These are phyloP conservation scores for Spondyliosoma cantharus DNA, from an alignment of 2,797 vertebrate species.

Conservation along the genomic window DNA sequence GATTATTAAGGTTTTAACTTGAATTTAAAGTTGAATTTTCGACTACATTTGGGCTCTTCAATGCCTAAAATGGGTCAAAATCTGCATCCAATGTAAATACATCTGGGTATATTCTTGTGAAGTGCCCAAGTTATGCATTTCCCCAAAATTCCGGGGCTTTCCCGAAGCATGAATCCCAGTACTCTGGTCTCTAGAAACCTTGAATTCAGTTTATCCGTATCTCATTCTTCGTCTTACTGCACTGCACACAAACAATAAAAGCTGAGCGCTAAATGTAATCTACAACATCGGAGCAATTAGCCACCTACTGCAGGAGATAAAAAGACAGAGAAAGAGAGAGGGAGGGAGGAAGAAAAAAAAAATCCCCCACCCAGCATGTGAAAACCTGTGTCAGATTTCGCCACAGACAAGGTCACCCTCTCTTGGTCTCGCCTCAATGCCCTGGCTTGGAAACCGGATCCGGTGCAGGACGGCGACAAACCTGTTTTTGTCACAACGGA, in stretches of 20 bases:
- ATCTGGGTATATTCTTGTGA: neutral
- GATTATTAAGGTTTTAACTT: neutral
- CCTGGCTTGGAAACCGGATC: slow-evolving; percentile 71
- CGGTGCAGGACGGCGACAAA: slow-evolving; percentile 67
- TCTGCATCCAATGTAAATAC: neutral
- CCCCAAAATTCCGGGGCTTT: neutral
- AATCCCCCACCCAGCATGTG: slow-evolving; percentile 77
- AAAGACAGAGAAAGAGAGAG: slow-evolving; percentile 39
- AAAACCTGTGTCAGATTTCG: slow-evolving; percentile 82
- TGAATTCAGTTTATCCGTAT: slow-evolving; percentile 10
- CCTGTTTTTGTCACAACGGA: slow-evolving; percentile 73
- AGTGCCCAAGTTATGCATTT: neutral
- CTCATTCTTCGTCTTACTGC: slow-evolving; percentile 39
- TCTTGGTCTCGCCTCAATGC: slow-evolving; percentile 71
- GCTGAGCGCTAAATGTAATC: slow-evolving; percentile 62
- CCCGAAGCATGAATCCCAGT: neutral
- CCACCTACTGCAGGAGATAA: slow-evolving; percentile 71
- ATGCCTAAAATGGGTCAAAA: neutral
- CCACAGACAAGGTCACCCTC: slow-evolving; percentile 81
- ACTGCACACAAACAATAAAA: slow-evolving; percentile 46
- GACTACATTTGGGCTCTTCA: neutral
- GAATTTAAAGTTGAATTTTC: neutral
- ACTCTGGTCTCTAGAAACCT: neutral
- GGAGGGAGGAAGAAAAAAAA: slow-evolving; percentile 35
- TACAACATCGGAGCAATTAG: slow-evolving; percentile 74